Conservation (phyloP, 2,888 invertebrate genomes). For the Drosophila emarginata region DNA sequence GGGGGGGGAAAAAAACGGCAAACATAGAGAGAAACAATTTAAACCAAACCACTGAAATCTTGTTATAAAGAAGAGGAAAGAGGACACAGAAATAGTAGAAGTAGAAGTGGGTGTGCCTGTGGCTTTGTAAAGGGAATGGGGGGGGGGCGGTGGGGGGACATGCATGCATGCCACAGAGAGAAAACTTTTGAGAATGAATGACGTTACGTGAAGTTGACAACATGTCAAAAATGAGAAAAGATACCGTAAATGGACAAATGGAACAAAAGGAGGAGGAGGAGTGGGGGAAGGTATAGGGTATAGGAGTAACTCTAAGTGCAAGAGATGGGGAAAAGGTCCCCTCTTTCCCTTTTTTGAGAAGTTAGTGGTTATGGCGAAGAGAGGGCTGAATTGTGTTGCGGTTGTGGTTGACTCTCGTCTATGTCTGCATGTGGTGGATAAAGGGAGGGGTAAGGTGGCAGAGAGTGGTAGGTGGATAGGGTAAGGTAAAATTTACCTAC, state of each 20-base stretch:
- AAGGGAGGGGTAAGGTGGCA: no score
- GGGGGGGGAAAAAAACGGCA: slow-evolving; percentile 4
- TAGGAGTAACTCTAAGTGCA: no score
- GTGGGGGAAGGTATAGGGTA: background rate
- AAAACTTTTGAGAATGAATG: slow-evolving; percentile 70
- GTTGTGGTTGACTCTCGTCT: background rate
- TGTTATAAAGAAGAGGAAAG: background rate
- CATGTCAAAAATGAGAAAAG: slow-evolving; percentile 74
- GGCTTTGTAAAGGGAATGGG: background rate
- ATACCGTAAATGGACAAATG: slow-evolving; percentile 64
- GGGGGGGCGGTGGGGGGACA: background rate
- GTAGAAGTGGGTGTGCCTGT: background rate
- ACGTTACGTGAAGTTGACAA: slow-evolving; percentile 74
- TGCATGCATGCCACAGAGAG: slow-evolving; percentile 60
- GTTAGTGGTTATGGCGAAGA: background rate
- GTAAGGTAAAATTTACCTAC: background rate
- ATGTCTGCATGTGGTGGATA: background rate
- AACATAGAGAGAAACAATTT: slow-evolving; percentile 11
- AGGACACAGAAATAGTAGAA: no score
- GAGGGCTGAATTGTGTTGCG: no score
- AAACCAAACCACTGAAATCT: slow-evolving; percentile 4
- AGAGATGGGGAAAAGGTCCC: no score
- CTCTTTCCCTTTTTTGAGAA: no score
- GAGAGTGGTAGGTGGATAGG: no score
- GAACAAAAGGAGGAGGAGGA: background rate